Base-by-base conservation (phyloP, 2,113 vertebrate genomes). In the Acanthochromis polyacanthus region DNA sequence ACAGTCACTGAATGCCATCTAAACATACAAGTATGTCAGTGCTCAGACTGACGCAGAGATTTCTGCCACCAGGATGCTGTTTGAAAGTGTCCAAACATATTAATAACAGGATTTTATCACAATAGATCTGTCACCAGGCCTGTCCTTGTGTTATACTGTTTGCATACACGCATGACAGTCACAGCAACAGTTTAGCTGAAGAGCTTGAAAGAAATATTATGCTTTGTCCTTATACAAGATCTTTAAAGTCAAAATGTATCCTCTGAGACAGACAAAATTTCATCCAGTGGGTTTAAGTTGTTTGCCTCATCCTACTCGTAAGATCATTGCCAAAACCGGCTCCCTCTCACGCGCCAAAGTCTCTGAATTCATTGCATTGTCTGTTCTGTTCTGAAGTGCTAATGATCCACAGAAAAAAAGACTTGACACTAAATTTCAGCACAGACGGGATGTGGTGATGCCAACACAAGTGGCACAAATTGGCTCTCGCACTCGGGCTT, bases 381-480 rank as follows among this genome's bases (percentile, higher is more conserved):
- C 59, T 45, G 8, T 20, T 75, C 36, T 77, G 69, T 70, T 82
- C 79, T 88, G 72, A 82, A 78, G 57, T 70, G 19, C 48, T 87
- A 87, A 87, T 81, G 70, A 87, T 71, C 16, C 63, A 64, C 59
- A 71, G 63, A 83, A 82, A 68, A 88, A 68, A 88, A 57, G 71
- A 28, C 68, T 56, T 66, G 9, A 2, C 40, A 22, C 62, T 55
- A 10, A 53, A 82, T 83, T 72, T 68, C 43, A 64, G 68, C 70
- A 71, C 71, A 75, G 30, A 66, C 10, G 10, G 59, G 67, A 66
- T 59, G 50, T 53, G 58, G 36, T 22, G 81, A 71, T 57, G 72
- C 72, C 78, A 71, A 79, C 73, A 75, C 78, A 85, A 91, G 71
- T 87, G 65, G 61, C 81, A 86, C 78, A 87, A 90, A 90, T 84